Evolutionary conservation across 92 coral and sea anemone species (phyloP).

Genomic region (Chrysogorgia sp.): DNA sequence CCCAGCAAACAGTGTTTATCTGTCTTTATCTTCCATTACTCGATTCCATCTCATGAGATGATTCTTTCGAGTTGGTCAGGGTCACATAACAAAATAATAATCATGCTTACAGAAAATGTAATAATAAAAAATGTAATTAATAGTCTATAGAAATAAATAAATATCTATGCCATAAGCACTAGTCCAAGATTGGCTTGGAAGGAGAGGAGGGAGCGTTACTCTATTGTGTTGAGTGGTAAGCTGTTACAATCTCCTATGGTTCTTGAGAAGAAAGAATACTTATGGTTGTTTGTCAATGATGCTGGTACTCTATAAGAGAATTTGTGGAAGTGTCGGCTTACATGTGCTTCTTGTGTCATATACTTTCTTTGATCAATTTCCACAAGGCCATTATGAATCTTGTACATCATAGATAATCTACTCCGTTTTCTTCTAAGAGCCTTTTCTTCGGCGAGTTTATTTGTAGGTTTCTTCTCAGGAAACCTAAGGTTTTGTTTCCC

Average conservation of each 20-base stretch:
- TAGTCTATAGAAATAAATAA: background rate
- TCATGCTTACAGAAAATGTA: background rate
- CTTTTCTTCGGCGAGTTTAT: constrained; percentile 4
- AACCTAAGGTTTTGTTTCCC: constrained; percentile 48
- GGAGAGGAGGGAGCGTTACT: background rate
- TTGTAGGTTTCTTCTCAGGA: constrained; percentile 31
- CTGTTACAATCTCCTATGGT: constrained; percentile 40
- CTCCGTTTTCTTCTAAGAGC: background rate
- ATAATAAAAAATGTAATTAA: background rate
- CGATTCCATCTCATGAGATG: background rate
- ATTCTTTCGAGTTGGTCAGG: background rate
- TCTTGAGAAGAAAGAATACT: background rate
- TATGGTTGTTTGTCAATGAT: background rate
- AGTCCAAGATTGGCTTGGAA: background rate
- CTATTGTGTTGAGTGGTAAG: background rate
- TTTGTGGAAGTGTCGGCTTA: background rate
- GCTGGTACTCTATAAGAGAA: background rate
- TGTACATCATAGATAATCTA: constrained; percentile 5
- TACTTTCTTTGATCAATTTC: background rate
- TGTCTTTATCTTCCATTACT: background rate
- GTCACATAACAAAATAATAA: background rate
- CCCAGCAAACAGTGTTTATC: too few species aligned
- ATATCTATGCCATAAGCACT: too few species aligned
- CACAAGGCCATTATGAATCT: background rate
- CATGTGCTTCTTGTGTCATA: background rate